Evolutionary conservation across 2,888 invertebrate genomes (phyloP).

Genomic region (Brenthis hecate): DNA sequence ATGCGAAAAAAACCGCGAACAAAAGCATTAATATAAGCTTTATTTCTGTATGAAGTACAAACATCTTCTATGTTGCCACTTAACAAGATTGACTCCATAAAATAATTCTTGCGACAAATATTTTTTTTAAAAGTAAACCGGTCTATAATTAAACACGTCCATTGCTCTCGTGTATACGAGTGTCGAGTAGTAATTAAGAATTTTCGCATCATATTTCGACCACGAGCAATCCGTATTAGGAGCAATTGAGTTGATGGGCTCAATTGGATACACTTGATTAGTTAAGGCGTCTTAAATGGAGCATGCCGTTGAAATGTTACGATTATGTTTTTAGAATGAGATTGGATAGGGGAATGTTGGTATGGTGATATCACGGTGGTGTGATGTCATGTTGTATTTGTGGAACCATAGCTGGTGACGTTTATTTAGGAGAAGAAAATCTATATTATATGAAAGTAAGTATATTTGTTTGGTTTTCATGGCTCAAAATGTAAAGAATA

Average conservation of each 20-base stretch:
- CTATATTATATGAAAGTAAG: no score
- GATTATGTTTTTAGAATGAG: constrained; percentile 40
- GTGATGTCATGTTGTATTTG: constrained; percentile 21
- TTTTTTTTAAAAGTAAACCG: constrained; percentile 21
- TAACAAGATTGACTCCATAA: background rate
- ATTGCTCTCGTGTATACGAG: constrained; percentile 44
- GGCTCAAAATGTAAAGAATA: no score
- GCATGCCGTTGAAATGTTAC: constrained; percentile 49
- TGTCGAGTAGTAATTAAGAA: constrained; percentile 63
- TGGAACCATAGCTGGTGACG: no score
- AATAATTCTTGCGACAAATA: constrained; percentile 6
- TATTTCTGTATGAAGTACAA: background rate
- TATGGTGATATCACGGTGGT: constrained; percentile 9
- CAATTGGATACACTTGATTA: constrained; percentile 78
- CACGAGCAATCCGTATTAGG: constrained; percentile 73
- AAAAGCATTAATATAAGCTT: no score
- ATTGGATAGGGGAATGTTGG: constrained; percentile 21
- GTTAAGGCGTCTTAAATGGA: constrained; percentile 70
- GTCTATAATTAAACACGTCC: constrained; percentile 52
- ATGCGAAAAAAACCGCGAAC: no score
- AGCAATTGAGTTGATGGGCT: constrained; percentile 74
- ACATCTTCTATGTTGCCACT: background rate
- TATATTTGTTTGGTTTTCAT: no score
- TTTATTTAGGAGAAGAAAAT: no score
- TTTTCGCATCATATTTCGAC: constrained; percentile 65